Conservation (phyloP, 2,888 invertebrate genomes). For the Iphiclides podalirius region DNA sequence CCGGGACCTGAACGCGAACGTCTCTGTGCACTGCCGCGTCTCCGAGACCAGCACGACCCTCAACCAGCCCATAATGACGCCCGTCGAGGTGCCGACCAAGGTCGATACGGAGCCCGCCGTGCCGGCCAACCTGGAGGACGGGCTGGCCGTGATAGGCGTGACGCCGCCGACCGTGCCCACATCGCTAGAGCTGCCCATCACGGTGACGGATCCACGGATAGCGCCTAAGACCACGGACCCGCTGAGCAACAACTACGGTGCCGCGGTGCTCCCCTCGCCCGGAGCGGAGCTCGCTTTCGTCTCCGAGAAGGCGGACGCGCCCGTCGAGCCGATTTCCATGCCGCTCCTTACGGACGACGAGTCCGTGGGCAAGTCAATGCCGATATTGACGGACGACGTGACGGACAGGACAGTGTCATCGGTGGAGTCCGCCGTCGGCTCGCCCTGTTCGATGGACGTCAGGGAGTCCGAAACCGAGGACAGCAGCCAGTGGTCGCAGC, state of each 20-base stretch:
- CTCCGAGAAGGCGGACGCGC: slow-evolving; percentile 53
- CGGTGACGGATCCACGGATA: slow-evolving; percentile 87
- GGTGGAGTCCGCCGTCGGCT: slow-evolving; percentile 48
- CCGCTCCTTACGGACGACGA: slow-evolving; percentile 79
- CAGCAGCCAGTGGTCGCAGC: slow-evolving; percentile 51
- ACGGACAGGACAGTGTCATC: slow-evolving; percentile 50
- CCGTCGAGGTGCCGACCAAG: slow-evolving; percentile 85
- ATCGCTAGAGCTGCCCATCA: slow-evolving; percentile 87
- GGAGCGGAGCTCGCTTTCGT: slow-evolving; percentile 60
- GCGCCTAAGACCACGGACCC: slow-evolving; percentile 76
- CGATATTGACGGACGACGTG: slow-evolving; percentile 63
- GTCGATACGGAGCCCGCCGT: slow-evolving; percentile 50
- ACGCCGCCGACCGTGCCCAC: slow-evolving; percentile 81
- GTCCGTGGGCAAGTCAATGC: slow-evolving; percentile 56
- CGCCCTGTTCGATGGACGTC: slow-evolving; percentile 49
- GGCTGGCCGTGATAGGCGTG: slow-evolving; percentile 80
- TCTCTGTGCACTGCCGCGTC: slow-evolving; percentile 80
- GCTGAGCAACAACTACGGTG: slow-evolving; percentile 49
- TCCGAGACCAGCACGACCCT: slow-evolving; percentile 87
- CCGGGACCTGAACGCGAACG: slow-evolving; percentile 79
- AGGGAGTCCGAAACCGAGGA: slow-evolving; percentile 53
- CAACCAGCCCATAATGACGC: slow-evolving; percentile 91
- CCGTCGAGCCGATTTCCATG: slow-evolving; percentile 76
- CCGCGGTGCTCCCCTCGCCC: slow-evolving; percentile 48
- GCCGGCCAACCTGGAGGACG: slow-evolving; percentile 72